phyloP scores from a whole-genome alignment of 2,888 invertebrate species.

The Kryphioiulus occultus region DNA sequence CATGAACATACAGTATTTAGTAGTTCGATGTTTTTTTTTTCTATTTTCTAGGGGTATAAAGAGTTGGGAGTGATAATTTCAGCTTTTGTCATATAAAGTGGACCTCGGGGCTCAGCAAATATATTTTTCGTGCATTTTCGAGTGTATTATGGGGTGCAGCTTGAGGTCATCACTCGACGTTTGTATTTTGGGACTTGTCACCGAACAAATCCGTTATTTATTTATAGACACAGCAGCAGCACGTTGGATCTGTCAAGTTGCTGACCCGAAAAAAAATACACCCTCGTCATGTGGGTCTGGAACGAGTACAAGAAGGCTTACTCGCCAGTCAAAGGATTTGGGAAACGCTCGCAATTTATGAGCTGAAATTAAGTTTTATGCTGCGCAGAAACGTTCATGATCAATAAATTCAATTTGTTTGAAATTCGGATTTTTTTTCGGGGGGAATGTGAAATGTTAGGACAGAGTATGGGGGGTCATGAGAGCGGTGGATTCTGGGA shows the following conservation, averaged over 20 bases:
- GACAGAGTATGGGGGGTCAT: neutral
- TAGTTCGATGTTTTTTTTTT: too few species aligned
- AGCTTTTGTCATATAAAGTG: too few species aligned
- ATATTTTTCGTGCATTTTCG: neutral
- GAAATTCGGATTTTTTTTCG: neutral
- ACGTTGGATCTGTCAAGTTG: constrained; percentile 10
- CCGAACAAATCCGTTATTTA: neutral
- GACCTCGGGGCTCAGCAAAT: too few species aligned
- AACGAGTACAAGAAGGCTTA: neutral
- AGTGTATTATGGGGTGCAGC: neutral
- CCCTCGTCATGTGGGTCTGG: neutral
- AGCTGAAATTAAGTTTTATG: neutral
- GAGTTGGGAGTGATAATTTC: too few species aligned
- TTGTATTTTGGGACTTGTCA: neutral
- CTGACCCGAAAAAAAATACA: neutral
- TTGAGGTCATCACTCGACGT: constrained; percentile 3
- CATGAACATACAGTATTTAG: too few species aligned
- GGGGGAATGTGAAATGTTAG: neutral
- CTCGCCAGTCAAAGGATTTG: neutral
- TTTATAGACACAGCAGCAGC: constrained; percentile 3
- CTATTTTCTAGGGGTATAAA: too few species aligned
- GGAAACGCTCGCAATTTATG: neutral
- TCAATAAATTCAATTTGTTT: constrained; percentile 17
- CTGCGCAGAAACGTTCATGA: neutral
- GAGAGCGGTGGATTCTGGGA: neutral